Evolutionary conservation across 2,113 vertebrate species (phyloP).

Genomic region (Amblyopsis rosae): DNA sequence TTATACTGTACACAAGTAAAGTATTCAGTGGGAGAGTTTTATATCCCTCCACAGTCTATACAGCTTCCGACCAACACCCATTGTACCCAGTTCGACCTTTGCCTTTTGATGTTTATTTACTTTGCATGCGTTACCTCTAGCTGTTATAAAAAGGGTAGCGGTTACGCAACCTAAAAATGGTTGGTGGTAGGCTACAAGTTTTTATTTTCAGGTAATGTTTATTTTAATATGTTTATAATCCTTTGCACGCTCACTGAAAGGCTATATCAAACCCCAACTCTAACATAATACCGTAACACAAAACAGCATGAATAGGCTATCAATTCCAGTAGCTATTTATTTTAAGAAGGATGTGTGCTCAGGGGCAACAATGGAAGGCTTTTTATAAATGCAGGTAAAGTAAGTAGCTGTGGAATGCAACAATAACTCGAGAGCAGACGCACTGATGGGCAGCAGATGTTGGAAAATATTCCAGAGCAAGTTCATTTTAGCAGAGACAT

Average conservation of each 20-base stretch:
- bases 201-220: no score
- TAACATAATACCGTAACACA: no score
- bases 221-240: no score
- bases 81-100: constrained; percentile 51
- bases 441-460: constrained; percentile 77
- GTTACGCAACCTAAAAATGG: background rate
- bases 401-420: constrained; percentile 77
- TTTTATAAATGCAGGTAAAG: constrained; percentile 67
- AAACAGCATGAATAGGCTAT: no score
- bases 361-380: constrained; percentile 56
- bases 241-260: no score
- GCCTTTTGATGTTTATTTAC: constrained; percentile 46
- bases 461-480: constrained; percentile 72
- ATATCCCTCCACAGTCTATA: constrained; percentile 19
- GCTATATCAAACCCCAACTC: no score
- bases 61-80: constrained; percentile 23
- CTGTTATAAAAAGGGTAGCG: background rate
- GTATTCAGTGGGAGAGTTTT: constrained; percentile 28
- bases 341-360: constrained; percentile 18
- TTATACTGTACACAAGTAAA: constrained; percentile 45
- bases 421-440: constrained; percentile 72
- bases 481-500: constrained; percentile 60
- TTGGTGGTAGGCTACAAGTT: no score
- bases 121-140: constrained; percentile 45
- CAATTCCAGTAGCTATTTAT: constrained; percentile 14